Evolutionary conservation across 2,113 vertebrate genomes (phyloP).

Genomic region (Tetraodon nigroviridis): DNA sequence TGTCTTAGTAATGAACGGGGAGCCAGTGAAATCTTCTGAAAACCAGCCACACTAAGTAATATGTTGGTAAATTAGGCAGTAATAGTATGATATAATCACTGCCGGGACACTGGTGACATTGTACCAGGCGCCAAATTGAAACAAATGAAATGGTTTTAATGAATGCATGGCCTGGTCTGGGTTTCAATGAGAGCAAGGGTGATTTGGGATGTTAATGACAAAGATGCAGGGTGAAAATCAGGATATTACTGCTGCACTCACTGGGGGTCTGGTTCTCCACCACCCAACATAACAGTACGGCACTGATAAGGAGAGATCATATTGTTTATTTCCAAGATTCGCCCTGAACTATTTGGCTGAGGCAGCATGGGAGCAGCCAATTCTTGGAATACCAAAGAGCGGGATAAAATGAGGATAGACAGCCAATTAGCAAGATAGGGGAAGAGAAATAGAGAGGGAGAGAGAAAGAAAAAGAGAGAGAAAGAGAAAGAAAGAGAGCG

Average conservation of each 20-base stretch:
- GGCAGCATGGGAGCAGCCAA: constrained; percentile 28
- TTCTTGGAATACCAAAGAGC: constrained; percentile 47
- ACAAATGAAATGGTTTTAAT: constrained; percentile 44
- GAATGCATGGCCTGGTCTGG: constrained; percentile 32
- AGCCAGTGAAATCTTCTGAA: constrained; percentile 20
- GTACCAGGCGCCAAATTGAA: constrained; percentile 38
- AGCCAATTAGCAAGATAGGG: constrained; percentile 55
- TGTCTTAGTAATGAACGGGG: constrained; percentile 41
- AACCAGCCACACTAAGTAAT: constrained; percentile 17
- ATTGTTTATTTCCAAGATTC: constrained; percentile 41
- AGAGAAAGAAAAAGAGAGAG: no score
- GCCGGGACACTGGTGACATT: constrained; percentile 34
- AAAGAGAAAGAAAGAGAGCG: constrained; percentile 31
- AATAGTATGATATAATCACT: constrained; percentile 33
- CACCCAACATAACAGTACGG: constrained; percentile 22
- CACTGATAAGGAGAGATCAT: constrained; percentile 52
- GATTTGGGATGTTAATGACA: constrained; percentile 39
- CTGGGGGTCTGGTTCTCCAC: constrained; percentile 1
- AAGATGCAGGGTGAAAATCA: constrained; percentile 13
- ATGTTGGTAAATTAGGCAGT: constrained; percentile 35
- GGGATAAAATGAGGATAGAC: constrained; percentile 56
- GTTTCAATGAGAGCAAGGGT: constrained; percentile 33
- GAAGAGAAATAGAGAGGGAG: no score
- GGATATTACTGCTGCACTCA: constrained; percentile 19
- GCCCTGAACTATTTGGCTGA: constrained; percentile 38